A percentile compares a stretch with the other conserved stretches of the same genome.
Evolutionary conservation across 2,797 vertebrate genomes (phyloP).

Genomic region (Malacoraja senta): DNA sequence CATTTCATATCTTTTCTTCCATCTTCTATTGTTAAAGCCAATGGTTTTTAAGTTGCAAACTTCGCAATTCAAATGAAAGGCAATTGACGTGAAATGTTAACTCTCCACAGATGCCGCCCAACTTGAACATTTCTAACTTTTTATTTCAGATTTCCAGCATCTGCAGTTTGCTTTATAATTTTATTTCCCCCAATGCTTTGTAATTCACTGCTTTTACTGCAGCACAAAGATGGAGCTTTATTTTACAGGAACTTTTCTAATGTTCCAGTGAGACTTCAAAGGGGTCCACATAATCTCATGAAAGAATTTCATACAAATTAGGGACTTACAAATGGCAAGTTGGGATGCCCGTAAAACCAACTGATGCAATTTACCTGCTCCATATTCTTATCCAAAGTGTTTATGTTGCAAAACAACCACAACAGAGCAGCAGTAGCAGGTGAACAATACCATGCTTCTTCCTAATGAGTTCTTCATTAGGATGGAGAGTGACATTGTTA

Average conservation of each 20-base stretch:
- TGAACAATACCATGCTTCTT: background rate
- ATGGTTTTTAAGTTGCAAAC: no score
- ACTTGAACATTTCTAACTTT: no score
- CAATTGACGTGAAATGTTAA: no score
- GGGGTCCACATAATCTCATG: background rate
- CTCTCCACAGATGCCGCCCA: no score
- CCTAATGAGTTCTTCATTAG: no score
- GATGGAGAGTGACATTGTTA: no score
- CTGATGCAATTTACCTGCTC: background rate
- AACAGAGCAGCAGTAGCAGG: background rate
- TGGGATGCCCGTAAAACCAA: background rate
- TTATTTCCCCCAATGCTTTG: no score
- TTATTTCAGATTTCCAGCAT: no score
- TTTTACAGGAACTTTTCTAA: background rate
- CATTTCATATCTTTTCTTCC: no score
- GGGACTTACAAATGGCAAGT: background rate
- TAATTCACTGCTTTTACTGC: background rate
- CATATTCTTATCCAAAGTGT: background rate
- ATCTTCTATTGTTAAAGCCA: no score
- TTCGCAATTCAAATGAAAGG: no score
- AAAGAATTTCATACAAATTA: background rate
- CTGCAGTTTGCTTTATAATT: no score
- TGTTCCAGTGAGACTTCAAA: background rate
- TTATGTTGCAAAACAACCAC: background rate
- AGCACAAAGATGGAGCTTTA: background rate